phyloP scores from a whole-genome alignment of 2,888 invertebrate genomes.

The Abrostola tripartita region DNA sequence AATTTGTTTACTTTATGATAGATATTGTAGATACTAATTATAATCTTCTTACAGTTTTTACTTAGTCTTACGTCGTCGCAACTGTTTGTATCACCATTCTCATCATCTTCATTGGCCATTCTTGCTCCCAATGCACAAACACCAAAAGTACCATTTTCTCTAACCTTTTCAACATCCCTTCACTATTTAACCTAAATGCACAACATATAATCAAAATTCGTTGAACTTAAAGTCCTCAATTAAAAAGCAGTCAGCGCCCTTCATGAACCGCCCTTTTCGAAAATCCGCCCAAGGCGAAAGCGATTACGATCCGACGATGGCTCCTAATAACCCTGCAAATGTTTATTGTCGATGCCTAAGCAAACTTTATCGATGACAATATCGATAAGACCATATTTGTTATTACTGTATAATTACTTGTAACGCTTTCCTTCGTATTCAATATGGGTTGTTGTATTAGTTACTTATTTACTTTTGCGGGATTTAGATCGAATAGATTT shows the following conservation, averaged over 20 bases:
- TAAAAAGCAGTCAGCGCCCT: conserved; percentile 70
- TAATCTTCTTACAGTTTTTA: too few species aligned
- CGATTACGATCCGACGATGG: conserved; percentile 67
- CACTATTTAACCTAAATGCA: conserved; percentile 37
- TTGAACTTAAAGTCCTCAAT: conserved; percentile 69
- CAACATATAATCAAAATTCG: conserved; percentile 58
- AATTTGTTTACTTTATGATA: too few species aligned
- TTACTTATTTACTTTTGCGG: background rate
- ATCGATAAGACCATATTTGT: conserved; percentile 55
- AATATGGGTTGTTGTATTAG: conserved; percentile 13
- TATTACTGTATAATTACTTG: conserved; percentile 44
- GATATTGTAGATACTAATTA: too few species aligned
- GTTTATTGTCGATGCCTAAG: conserved; percentile 70
- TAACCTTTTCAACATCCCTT: conserved; percentile 13
- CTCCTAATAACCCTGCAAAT: conserved; percentile 69
- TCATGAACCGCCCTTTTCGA: conserved; percentile 55
- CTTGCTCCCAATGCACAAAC: background rate
- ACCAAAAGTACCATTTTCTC: background rate
- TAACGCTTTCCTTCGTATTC: conserved; percentile 48
- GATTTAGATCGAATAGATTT: background rate
- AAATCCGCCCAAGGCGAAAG: conserved; percentile 70
- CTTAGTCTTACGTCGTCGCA: too few species aligned
- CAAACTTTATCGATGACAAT: conserved; percentile 77
- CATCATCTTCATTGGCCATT: too few species aligned
- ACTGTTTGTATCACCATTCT: too few species aligned